Conservation (phyloP, 2,797 vertebrate genomes). For the Sebastolobus altivelis region DNA sequence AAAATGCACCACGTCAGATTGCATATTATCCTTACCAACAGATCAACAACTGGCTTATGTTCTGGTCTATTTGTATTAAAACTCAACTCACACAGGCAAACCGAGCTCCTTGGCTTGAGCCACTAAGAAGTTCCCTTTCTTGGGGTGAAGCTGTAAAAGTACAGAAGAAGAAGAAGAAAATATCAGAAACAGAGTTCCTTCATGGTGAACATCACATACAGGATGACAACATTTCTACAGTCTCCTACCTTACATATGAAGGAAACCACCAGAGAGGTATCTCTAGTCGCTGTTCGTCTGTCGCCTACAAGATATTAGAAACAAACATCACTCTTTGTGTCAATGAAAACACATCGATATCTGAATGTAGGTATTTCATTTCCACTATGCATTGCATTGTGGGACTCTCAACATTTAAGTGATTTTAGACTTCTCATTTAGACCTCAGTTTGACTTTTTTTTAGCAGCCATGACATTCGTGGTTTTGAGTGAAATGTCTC, state of each 20-base stretch:
- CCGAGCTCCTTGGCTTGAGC: conserved; percentile 90
- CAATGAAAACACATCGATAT: neutral
- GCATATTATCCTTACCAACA: neutral
- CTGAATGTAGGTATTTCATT: neutral
- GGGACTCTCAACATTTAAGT: neutral
- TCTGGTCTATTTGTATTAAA: neutral
- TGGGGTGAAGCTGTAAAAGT: conserved; percentile 88
- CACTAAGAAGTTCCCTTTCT: conserved; percentile 93
- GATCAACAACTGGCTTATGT: neutral
- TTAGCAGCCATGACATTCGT: neutral
- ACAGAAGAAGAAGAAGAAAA: neutral
- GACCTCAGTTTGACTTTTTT: neutral
- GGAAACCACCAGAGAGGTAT: conserved; percentile 88
- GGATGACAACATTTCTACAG: neutral
- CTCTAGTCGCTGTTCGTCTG: conserved; percentile 39
- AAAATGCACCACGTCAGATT: no score
- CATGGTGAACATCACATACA: neutral
- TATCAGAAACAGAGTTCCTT: neutral
- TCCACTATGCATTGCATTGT: neutral
- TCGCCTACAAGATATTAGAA: conserved; percentile 42
- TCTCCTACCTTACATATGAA: conserved; percentile 91
- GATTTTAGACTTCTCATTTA: neutral
- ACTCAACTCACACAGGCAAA: conserved; percentile 91
- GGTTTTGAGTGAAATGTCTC: neutral
- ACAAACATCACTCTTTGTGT: neutral